These are phyloP conservation scores for Plotosus lineatus DNA, from an alignment of 2,113 vertebrate genomes.

Conservation along the genomic window DNA sequence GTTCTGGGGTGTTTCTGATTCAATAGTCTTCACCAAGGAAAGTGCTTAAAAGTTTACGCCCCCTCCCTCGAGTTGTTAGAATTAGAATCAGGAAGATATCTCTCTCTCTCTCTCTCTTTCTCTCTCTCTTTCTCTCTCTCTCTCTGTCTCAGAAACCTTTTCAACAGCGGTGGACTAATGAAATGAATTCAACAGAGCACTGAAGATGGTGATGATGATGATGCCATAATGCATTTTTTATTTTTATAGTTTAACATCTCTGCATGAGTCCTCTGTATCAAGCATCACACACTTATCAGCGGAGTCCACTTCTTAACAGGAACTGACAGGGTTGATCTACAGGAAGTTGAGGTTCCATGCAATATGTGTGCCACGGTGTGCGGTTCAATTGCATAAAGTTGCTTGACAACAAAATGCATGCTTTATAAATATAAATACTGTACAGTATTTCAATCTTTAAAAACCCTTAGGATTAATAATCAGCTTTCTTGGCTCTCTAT, in stretches of 20 bases:
- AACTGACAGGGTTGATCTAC: background rate
- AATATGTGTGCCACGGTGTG: background rate
- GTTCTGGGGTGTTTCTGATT: no score
- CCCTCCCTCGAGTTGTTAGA: background rate
- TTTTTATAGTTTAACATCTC: background rate
- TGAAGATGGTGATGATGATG: background rate
- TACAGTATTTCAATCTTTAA: no score
- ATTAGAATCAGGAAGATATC: background rate
- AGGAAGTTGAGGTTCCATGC: slow-evolving; percentile 35
- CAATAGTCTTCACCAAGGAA: no score
- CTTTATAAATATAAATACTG: accelerated
- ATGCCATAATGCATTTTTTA: slow-evolving; percentile 18
- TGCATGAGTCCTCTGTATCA: background rate
- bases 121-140: background rate
- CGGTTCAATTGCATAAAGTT: background rate
- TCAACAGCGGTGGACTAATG: background rate
- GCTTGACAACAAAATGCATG: background rate
- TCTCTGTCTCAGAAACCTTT: no score
- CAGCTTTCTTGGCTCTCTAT: no score
- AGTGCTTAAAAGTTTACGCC: background rate
- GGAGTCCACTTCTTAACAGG: background rate
- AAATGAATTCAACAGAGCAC: background rate
- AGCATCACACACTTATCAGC: background rate
- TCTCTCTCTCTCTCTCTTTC: background rate
- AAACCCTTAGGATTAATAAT: no score